Conservation (phyloP, 2,797 vertebrate genomes). For the Sebastes kiyomatsui region DNA sequence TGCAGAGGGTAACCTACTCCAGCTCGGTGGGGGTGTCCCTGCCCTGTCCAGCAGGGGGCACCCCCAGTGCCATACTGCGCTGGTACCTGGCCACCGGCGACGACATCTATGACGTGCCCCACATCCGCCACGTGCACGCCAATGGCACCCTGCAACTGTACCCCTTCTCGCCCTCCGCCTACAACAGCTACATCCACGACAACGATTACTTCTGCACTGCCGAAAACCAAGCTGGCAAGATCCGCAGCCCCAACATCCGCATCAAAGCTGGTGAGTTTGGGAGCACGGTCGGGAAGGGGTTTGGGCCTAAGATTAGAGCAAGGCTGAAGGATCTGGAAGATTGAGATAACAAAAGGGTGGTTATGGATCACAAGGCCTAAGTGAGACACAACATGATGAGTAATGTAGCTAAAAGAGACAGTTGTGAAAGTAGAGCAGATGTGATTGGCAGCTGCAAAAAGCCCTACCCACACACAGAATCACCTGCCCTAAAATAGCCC, state of each 20-base stretch:
- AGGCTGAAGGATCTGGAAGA: not conserved
- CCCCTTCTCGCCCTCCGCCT: constrained; percentile 97
- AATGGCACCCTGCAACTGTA: constrained; percentile 98
- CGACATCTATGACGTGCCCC: constrained; percentile 99
- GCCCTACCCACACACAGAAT: constrained; percentile 59
- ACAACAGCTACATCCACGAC: constrained; percentile 99
- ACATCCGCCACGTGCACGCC: constrained; percentile 98
- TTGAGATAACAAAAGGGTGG: not conserved
- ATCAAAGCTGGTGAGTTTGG: constrained; percentile 93
- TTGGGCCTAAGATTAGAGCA: not conserved
- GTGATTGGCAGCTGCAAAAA: constrained; percentile 73
- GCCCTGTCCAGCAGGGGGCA: constrained; percentile 97
- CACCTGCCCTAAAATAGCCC: constrained; percentile 76
- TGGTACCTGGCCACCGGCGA: constrained; percentile 99
- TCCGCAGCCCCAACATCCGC: constrained; percentile 97
- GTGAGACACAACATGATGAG: not conserved
- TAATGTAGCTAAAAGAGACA: constrained; percentile 7
- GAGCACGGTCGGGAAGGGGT: not conserved
- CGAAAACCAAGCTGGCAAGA: constrained; percentile 97
- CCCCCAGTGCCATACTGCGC: constrained; percentile 94
- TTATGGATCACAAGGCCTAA: constrained; percentile 15
- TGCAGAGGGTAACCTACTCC: constrained; percentile 99
- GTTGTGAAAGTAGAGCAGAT: constrained; percentile 63
- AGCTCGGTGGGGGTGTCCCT: constrained; percentile 99
- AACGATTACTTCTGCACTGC: constrained; percentile 99